Conservation (phyloP, 2,888 invertebrate genomes). For the Folsomia candida region DNA sequence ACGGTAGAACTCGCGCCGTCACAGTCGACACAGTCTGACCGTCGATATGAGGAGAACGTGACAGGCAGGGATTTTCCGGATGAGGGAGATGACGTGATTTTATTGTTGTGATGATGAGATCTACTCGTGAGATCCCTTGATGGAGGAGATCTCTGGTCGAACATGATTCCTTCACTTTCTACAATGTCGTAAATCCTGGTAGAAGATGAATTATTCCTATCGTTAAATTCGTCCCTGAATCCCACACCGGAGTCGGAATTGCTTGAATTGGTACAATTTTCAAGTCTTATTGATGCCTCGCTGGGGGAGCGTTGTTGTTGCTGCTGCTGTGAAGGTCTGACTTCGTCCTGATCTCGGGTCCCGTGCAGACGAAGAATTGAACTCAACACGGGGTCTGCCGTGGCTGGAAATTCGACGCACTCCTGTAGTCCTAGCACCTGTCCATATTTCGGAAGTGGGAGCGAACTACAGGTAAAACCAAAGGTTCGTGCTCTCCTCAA, state of each 20-base stretch:
- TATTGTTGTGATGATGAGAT: too few relatives aligned
- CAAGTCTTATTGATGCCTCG: constrained; percentile 53
- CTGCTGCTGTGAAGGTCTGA: constrained; percentile 22
- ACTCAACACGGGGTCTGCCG: constrained; percentile 66
- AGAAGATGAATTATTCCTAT: constrained; percentile 65
- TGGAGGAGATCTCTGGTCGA: background rate
- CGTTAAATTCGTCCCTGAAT: constrained; percentile 77
- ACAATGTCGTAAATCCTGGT: constrained; percentile 50
- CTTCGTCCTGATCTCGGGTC: background rate
- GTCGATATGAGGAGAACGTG: background rate
- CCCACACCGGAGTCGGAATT: constrained; percentile 95
- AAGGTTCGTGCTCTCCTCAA: constrained; percentile 76
- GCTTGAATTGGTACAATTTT: constrained; percentile 72
- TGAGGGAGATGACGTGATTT: background rate
- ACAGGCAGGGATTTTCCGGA: background rate
- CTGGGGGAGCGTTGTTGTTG: constrained; percentile 42
- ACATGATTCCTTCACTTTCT: constrained; percentile 18
- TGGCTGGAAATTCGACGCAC: constrained; percentile 78
- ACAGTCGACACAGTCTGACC: background rate
- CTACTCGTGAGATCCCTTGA: background rate
- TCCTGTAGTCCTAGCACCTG: constrained; percentile 50
- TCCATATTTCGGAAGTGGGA: constrained; percentile 60
- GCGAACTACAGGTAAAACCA: constrained; percentile 78
- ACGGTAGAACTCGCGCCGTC: background rate
- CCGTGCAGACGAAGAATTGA: constrained; percentile 62